Evolutionary conservation across 1,140 invertebrate species (phyloP).

Genomic region (Ceratoteleas bidentatus): DNA sequence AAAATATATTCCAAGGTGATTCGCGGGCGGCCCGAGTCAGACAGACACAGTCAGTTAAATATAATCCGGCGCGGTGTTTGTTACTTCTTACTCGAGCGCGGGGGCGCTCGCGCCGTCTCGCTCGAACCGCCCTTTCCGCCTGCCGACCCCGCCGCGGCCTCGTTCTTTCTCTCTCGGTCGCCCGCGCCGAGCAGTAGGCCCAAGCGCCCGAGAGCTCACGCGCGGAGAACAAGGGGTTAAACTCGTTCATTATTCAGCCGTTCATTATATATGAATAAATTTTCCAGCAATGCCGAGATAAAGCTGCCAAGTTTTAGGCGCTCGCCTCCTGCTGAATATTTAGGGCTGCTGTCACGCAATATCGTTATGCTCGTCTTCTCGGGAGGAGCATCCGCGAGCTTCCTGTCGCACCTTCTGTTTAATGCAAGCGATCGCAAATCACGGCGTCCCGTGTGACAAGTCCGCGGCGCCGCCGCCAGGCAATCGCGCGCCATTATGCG

Average conservation of each 20-base stretch:
- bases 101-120: slow-evolving; percentile 27
- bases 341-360: slow-evolving; percentile 81
- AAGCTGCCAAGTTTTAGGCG: slow-evolving; percentile 82
- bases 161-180: slow-evolving; percentile 13
- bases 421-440: slow-evolving; percentile 72
- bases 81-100: slow-evolving; percentile 76
- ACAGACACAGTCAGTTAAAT: slow-evolving; percentile 77
- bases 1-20: slow-evolving; percentile 77
- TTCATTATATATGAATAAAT: slow-evolving; percentile 83
- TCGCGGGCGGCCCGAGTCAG: slow-evolving; percentile 58
- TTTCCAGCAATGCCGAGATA: slow-evolving; percentile 82
- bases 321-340: slow-evolving; percentile 78
- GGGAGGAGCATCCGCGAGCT: slow-evolving; percentile 69
- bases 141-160: slow-evolving; percentile 1
- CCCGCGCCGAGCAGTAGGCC: slow-evolving; percentile 69
- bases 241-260: slow-evolving; percentile 78
- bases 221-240: slow-evolving; percentile 81
- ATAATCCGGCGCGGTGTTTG: slow-evolving; percentile 78
- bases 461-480: slow-evolving; percentile 35
- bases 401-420: slow-evolving; percentile 69
- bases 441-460: slow-evolving; percentile 66
- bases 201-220: slow-evolving; percentile 65
- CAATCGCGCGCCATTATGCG: slow-evolving; percentile 35
- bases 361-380: slow-evolving; percentile 80
- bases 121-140: too few relatives aligned